Evolutionary conservation across 2,113 vertebrate species (phyloP), one percentile per base, ranked within the genome.

Genomic region (Cynocephalus volans): DNA sequence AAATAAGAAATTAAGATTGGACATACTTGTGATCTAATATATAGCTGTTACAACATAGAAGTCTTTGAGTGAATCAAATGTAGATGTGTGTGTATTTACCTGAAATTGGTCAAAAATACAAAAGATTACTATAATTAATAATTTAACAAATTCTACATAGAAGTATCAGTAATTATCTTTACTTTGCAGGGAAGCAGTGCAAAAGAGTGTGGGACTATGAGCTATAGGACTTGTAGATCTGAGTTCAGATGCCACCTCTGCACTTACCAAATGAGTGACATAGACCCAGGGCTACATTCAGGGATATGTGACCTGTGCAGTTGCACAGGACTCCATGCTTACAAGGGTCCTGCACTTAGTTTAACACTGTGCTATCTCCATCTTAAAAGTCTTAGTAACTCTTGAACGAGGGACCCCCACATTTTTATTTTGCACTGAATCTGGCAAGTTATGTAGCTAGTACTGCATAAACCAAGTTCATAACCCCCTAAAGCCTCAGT

Each of bases 1-100:
- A 52, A 79, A 60, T 94, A 95, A 85, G 73, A 92, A 64, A 97
- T 76, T 87, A 89, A 89, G 31, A 56, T 31, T 45, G 6, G 2
- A 12, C 75, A 33, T 64, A 83, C 23, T 26, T 86, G 0, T 80
- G 24, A 65, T 92, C 15, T 79, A 19, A 77, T 65, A 77, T 33
- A 4, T 50, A 96, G 3, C 15, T 69, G 6, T 73, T 93, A 9
- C 2, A 77, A 75, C 28, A 31, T 0, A 58, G 45, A 4, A 41
- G 4, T 79, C 31, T 19, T 69, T n/a, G 23, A 87, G n/a, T 73
- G 36, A 54, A 52, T 76, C n/a, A 67, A 8, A 7, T 28, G 1
- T 58, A 54, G 12, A 86, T 72, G 10, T 48, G 0, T n/a, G 48
- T 36, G 1, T 67, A 23, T 62, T 88, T 97, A 58, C 52, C 81